A percentile compares a stretch with the other conserved stretches of the same genome.
phyloP scores from a whole-genome alignment of 2,113 vertebrate species.

The Seriola quinqueradiata region DNA sequence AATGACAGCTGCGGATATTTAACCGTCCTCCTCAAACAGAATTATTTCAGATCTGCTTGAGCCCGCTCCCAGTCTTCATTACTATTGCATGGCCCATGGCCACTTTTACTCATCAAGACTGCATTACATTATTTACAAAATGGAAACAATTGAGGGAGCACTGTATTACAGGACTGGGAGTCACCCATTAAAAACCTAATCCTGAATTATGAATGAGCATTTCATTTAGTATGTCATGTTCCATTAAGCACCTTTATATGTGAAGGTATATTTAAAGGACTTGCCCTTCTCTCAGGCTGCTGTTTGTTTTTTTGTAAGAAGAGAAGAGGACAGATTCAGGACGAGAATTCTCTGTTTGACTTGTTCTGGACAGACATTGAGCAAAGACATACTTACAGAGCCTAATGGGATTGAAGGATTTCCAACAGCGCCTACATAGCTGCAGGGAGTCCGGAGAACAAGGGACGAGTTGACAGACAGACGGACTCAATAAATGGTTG shows the following conservation, averaged over 20 bases:
- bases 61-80: conserved; percentile 80
- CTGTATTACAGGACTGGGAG: conserved; percentile 72
- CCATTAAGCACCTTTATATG: conserved; percentile 59
- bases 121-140: conserved; percentile 85
- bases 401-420: conserved; percentile 66
- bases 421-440: conserved; percentile 48
- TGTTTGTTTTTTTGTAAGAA: conserved; percentile 55
- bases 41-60: conserved; percentile 81
- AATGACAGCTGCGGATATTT: conserved; percentile 83
- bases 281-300: conserved; percentile 26
- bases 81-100: conserved; percentile 83
- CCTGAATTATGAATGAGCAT: conserved; percentile 80
- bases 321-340: conserved; percentile 69
- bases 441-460: conserved; percentile 42
- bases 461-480: conserved; percentile 53
- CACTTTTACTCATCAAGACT: conserved; percentile 78
- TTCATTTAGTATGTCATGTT: conserved; percentile 63
- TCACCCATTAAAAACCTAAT: conserved; percentile 71
- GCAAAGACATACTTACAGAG: conserved; percentile 46
- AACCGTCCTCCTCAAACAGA: conserved; percentile 83
- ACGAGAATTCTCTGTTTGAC: conserved; percentile 53
- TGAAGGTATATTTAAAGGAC: conserved; percentile 47
- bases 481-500: conserved; percentile 50
- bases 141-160: conserved; percentile 78
- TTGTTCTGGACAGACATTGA: conserved; percentile 56